A percentile compares a stretch with the other conserved stretches of the same genome.
Evolutionary conservation across 2,113 vertebrate genomes (phyloP).

Genomic region (Chunga burmeisteri): DNA sequence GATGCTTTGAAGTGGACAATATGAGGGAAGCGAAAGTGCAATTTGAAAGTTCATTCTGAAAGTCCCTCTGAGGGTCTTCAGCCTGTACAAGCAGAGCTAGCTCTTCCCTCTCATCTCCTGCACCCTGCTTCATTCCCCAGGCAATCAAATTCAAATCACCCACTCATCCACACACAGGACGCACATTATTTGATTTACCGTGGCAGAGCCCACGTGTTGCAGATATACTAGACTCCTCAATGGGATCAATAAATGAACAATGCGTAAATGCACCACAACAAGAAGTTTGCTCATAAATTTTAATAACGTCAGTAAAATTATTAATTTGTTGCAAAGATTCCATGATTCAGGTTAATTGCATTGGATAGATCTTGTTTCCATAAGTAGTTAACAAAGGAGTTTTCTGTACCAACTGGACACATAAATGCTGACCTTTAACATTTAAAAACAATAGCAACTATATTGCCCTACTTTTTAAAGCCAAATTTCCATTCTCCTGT

Average conservation of each 20-base stretch:
- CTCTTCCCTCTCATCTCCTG: background rate
- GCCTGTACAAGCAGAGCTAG: background rate
- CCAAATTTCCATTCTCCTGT: background rate
- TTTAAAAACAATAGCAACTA: background rate
- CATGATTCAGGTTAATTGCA: background rate
- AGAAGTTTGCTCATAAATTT: background rate
- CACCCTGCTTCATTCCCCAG: background rate
- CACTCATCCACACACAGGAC: background rate
- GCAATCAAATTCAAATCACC: background rate
- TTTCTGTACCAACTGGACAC: background rate
- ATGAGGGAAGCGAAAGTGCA: fast-evolving
- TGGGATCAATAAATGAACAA: background rate
- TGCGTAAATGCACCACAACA: background rate
- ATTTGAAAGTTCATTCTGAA: background rate
- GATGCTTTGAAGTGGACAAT: background rate
- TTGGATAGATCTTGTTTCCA: background rate
- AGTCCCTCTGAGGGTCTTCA: background rate
- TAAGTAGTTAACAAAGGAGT: background rate
- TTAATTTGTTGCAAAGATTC: background rate
- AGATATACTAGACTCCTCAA: background rate
- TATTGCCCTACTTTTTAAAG: background rate
- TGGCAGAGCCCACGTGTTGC: background rate
- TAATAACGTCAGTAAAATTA: background rate
- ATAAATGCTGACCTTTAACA: background rate
- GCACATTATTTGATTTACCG: background rate